phyloP scores from a whole-genome alignment of 2,113 vertebrate species.

The Centropus bengalensis region DNA sequence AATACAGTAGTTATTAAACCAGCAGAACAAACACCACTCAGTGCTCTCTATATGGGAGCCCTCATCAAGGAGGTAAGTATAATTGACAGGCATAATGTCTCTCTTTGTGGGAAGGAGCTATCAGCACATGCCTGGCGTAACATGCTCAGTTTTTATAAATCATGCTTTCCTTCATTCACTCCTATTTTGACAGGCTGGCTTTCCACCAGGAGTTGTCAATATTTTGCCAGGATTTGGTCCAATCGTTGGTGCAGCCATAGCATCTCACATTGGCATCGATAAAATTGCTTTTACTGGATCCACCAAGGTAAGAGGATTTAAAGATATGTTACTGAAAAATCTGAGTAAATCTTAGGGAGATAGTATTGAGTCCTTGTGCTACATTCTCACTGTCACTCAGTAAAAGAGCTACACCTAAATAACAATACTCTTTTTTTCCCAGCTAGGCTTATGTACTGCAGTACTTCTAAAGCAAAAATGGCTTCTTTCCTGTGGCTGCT shows the following conservation, averaged over 20 bases:
- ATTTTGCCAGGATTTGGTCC: slow-evolving; percentile 98
- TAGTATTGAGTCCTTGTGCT: neutral
- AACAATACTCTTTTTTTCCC: neutral
- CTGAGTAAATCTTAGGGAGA: neutral
- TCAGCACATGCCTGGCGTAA: slow-evolving; percentile 22
- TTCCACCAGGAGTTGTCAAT: slow-evolving; percentile 98
- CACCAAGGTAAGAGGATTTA: slow-evolving; percentile 86
- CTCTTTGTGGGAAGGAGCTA: neutral
- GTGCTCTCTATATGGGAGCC: slow-evolving; percentile 92
- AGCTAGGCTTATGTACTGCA: neutral
- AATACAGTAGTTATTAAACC: slow-evolving; percentile 97
- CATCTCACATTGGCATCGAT: slow-evolving; percentile 94
- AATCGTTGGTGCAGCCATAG: slow-evolving; percentile 93
- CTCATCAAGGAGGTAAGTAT: slow-evolving; percentile 94
- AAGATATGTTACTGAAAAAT: neutral
- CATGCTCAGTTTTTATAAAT: slow-evolving; percentile 73
- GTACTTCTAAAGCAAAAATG: neutral
- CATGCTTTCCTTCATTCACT: slow-evolving; percentile 77
- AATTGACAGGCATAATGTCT: neutral
- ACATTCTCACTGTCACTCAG: neutral
- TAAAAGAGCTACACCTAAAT: neutral
- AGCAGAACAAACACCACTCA: slow-evolving; percentile 96
- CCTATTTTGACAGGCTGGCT: slow-evolving; percentile 92
- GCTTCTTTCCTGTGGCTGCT: slow-evolving; percentile 22
- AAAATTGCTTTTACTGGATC: slow-evolving; percentile 99